A percentile compares a stretch with the other conserved stretches of the same genome.
Conservation (phyloP, 23 tunicate genomes). For the Aplidium turbinatum region DNA sequence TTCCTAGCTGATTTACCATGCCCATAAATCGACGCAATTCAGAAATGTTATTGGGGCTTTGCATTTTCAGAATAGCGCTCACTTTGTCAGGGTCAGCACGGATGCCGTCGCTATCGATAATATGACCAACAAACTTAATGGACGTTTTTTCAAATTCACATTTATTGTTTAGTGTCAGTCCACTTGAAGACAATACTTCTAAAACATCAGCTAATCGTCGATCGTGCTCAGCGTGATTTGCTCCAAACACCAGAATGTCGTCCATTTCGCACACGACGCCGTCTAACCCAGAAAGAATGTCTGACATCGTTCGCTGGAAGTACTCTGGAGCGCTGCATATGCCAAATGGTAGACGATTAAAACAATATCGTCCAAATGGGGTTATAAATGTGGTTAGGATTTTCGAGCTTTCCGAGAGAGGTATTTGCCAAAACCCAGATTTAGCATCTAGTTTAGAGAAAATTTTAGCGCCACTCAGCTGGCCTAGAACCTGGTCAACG, state of each 20-base stretch:
- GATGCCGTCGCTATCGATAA: slow-evolving; percentile 24
- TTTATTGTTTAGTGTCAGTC: slow-evolving; percentile 26
- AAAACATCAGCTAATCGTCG: slow-evolving; percentile 12
- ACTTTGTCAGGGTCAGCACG: slow-evolving; percentile 34
- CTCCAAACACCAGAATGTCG: slow-evolving; percentile 25
- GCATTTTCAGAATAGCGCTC: slow-evolving; percentile 22
- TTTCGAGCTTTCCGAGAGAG: slow-evolving; percentile 1
- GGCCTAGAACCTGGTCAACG: slow-evolving; percentile 2
- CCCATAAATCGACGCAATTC: slow-evolving; percentile 26
- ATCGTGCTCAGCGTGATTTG: slow-evolving; percentile 25
- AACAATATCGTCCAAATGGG: slow-evolving; percentile 39
- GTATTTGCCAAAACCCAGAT: slow-evolving; percentile 35
- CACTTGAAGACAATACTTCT: slow-evolving; percentile 8
- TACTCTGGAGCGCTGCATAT: slow-evolving; percentile 39
- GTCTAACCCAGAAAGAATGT: slow-evolving; percentile 6
- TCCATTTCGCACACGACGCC: slow-evolving; percentile 35
- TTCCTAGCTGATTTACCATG: slow-evolving; percentile 26
- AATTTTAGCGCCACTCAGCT: slow-evolving; percentile 24
- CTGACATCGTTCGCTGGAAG: slow-evolving; percentile 16
- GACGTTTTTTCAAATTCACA: slow-evolving; percentile 16
- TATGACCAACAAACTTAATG: slow-evolving; percentile 26
- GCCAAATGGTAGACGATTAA: slow-evolving; percentile 48
- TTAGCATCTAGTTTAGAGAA: slow-evolving; percentile 39
- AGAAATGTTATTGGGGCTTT: slow-evolving; percentile 8
- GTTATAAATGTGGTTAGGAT: slow-evolving; percentile 36